Base-by-base conservation (phyloP, 2,888 invertebrate genomes). In the Drosophila yooni region DNA sequence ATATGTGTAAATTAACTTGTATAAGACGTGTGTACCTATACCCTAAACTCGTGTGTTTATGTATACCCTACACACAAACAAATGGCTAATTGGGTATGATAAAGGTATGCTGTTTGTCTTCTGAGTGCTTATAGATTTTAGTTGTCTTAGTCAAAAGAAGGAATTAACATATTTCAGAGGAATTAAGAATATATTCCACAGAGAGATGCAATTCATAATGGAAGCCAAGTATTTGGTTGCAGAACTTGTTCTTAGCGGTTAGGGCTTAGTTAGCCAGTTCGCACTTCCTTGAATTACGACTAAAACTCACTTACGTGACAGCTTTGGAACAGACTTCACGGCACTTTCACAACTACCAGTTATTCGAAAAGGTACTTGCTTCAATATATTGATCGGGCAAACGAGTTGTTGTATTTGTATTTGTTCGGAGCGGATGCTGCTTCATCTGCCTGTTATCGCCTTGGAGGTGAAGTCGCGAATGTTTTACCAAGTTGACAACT, bases 311-410 rank as follows among this genome's bases (percentile, higher is more conserved):
- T 79, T 54, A 79, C 79, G 60, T 62, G 51, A 3, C 15, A 62
- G 34, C 51, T 33, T 53, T 60, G 38, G 34, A 18, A 25, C 21
- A 27, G 40, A 66, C 43, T 76, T 66, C 11, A 5, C 33, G 50
- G 43, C 52, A 31, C 56, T 70, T 46, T 58, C 57, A 67, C 34
- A 61, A 40, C 57, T 63, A 57, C 40, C 25, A 15, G 52, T 33
- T 27, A 36, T 65, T 50, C 27, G 21, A 21, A 21, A 21, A 11
- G 70, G 56, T 53, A 54, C 53, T 57, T 64, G 33, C 61, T 74
- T 56, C 74, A 68, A 62, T 33, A 71, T 75, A 82, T 76, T 83
- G 72, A 76, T 61, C 76, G 58, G n/a, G 65, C 38, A 48, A 58
- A 65, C 33, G 73, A 69, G 65, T 60, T 57, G 36, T 57, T 36